Base-by-base conservation (phyloP, 2,888 invertebrate species). In the Leptopilina myrica region DNA sequence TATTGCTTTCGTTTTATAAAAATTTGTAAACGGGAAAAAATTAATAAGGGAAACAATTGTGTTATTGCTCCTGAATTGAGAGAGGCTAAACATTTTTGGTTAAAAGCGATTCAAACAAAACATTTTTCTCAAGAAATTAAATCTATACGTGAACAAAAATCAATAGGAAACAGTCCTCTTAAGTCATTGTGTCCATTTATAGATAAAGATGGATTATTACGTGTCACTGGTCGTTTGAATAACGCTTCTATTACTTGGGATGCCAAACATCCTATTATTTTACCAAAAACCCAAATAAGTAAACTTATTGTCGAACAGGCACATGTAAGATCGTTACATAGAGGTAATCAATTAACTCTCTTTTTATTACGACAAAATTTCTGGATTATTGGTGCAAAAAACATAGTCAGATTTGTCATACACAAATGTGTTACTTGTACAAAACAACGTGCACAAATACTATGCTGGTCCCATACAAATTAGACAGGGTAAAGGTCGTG, bases 401-500 rank as follows among this genome's bases (percentile, higher is more conserved):
- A 67, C 14, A 64, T 77, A 2, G 75, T 80, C 40, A 67, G 53
- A 40, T 64, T 6, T 26, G 26, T 26, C 26, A 59, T 76, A 3
- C 40, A 76, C 14, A 76, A 78, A 26, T 83, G 83, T 65, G 56
- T 81, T 1, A 26, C 67, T 9, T 82, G 84, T 59, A 76, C 77
- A 6, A 59, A 80, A 6, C 40, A 78, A n/a, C 53, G 62, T 12
- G 78, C 76, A 11, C 4, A 26, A 7, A 26, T 85, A 86, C 43
- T 86, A 84, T 65, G 85, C 84, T 1, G 84, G 85, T 0, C 85
- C 85, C 0, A 76, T 86, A 33, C 8, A 59, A 2, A 53, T 84
- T 1, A 56, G 81, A 0, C 2, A 69, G 4, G 3, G 65, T 1
- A 59, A 65, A 53, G 81, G 85, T 62, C 66, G 85, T 33, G 81